Conservation (phyloP, 2,113 vertebrate species). For the Aptenodytes forsteri region DNA sequence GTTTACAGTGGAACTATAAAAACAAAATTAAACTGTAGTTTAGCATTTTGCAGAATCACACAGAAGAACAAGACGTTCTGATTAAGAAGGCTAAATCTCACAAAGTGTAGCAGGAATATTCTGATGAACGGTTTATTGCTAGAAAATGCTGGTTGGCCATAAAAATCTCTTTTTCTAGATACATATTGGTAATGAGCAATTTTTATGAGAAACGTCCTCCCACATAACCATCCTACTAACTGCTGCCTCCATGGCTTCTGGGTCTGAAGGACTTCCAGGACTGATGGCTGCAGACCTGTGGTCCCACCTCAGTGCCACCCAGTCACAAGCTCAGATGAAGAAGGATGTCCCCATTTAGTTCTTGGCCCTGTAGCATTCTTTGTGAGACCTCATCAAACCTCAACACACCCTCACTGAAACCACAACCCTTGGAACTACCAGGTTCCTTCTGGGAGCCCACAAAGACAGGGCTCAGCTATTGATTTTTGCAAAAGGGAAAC, state of each 20-base stretch:
- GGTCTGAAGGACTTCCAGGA: neutral
- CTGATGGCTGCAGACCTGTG: neutral
- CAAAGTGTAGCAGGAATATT: neutral
- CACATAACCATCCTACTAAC: neutral
- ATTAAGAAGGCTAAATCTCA: neutral
- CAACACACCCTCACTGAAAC: neutral
- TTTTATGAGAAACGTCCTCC: neutral
- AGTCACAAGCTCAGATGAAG: neutral
- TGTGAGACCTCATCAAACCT: neutral
- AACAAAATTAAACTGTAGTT: neutral
- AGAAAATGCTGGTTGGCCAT: neutral
- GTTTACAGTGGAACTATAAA: constrained; percentile 28
- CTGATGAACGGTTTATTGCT: neutral
- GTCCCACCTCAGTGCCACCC: neutral
- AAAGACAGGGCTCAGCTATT: neutral
- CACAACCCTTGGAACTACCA: neutral
- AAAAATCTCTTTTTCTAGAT: neutral
- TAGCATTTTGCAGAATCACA: neutral
- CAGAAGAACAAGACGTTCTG: neutral
- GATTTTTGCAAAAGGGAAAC: neutral
- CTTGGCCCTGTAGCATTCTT: neutral
- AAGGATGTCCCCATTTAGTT: neutral
- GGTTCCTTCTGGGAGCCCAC: neutral
- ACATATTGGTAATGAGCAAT: neutral
- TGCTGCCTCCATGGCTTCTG: neutral